Evolutionary conservation across 1,140 invertebrate species (phyloP).

Genomic region (Sitobion miscanthi): DNA sequence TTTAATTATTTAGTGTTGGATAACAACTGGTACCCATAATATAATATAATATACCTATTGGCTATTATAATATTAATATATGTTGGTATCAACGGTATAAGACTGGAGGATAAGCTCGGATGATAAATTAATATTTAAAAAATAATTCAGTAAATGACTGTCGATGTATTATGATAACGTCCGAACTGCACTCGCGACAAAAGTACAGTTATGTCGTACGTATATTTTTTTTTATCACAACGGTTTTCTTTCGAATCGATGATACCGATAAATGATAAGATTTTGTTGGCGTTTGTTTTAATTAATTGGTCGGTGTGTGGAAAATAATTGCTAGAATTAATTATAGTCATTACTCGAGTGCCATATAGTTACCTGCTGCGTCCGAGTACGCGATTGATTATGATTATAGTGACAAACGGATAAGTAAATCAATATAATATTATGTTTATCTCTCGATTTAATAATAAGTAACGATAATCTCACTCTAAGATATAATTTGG

Average conservation of each 20-base stretch:
- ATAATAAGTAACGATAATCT: background rate
- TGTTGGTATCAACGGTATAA: too few species aligned
- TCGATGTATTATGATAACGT: background rate
- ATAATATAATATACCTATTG: background rate
- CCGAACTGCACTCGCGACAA: background rate
- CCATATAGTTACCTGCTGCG: background rate
- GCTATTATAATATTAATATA: too few species aligned
- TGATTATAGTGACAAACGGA: constrained; percentile 24
- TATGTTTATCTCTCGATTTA: background rate
- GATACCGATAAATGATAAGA: background rate
- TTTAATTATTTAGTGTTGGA: background rate
- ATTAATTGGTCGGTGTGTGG: background rate
- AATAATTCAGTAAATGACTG: background rate
- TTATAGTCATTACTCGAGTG: background rate
- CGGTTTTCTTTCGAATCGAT: background rate
- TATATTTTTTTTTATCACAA: background rate
- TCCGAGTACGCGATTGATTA: background rate
- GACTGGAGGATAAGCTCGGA: background rate
- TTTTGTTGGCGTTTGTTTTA: background rate
- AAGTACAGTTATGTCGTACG: background rate
- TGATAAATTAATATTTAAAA: background rate
- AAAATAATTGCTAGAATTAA: background rate
- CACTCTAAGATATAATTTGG: background rate
- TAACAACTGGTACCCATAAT: background rate
- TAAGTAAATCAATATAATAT: background rate